Evolutionary conservation across 1,140 invertebrate species (phyloP).

Genomic region (Metopolophium dirhodum): DNA sequence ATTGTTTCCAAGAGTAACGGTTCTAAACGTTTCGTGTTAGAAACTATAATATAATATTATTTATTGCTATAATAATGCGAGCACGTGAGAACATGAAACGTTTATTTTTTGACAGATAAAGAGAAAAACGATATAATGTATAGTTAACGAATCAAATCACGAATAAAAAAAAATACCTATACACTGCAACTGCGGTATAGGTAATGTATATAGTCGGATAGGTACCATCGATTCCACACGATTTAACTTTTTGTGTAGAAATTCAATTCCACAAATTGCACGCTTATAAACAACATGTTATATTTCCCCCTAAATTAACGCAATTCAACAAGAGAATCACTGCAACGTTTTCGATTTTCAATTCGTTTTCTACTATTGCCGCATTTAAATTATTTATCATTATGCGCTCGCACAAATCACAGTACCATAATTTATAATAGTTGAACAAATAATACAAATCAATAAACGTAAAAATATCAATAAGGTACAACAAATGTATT

Average conservation of each 20-base stretch:
- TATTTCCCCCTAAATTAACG: background rate
- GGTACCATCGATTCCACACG: background rate
- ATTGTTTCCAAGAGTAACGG: slow-evolving; percentile 4
- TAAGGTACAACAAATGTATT: background rate
- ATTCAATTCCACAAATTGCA: background rate
- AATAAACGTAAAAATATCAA: background rate
- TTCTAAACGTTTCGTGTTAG: background rate
- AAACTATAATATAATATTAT: background rate
- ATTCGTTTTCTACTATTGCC: background rate
- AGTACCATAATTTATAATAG: background rate
- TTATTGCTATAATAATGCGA: background rate
- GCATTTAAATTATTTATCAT: too few species aligned
- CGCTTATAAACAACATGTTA: background rate
- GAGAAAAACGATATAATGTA: background rate
- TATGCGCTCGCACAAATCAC: background rate
- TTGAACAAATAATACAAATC: background rate
- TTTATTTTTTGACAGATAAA: background rate
- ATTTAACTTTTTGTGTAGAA: slow-evolving; percentile 1
- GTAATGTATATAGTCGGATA: background rate
- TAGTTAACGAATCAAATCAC: background rate
- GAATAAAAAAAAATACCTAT: background rate
- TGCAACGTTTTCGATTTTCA: background rate
- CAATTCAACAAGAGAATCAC: background rate
- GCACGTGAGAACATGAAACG: background rate
- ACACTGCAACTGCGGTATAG: background rate